These are phyloP conservation scores for Brachylomia viminalis DNA, from an alignment of 2,888 invertebrate species.

Conservation along the genomic window DNA sequence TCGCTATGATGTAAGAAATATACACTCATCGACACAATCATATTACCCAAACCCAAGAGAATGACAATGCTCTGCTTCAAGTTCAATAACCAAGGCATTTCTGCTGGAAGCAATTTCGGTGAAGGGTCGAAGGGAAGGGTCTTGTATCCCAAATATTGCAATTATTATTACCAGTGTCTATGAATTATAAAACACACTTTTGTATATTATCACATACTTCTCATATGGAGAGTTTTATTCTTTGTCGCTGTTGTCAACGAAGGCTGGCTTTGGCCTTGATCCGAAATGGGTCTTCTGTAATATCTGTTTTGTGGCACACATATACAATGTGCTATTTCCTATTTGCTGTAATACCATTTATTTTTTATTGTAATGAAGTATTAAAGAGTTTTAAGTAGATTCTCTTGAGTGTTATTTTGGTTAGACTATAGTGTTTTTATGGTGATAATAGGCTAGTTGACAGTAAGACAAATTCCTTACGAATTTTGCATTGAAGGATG, in stretches of 20 bases:
- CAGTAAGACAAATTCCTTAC: too few relatives aligned
- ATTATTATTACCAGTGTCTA: background rate
- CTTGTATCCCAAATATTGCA: background rate
- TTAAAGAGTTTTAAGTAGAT: conserved; percentile 6
- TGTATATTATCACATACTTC: background rate
- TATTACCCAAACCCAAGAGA: background rate
- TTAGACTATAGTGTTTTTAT: background rate
- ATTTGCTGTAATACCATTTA: conserved; percentile 28
- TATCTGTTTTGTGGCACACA: background rate
- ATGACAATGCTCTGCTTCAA: background rate
- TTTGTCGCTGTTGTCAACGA: background rate
- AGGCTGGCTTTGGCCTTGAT: background rate
- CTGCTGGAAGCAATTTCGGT: background rate
- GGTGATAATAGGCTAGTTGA: too few relatives aligned
- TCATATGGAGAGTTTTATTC: background rate
- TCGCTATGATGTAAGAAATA: background rate
- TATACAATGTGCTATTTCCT: conserved; percentile 47
- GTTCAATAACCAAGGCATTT: background rate
- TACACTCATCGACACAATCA: background rate
- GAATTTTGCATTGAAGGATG: too few relatives aligned
- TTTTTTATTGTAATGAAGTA: too few relatives aligned
- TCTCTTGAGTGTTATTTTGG: background rate
- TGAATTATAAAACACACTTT: background rate
- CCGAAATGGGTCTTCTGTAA: conserved; percentile 27
- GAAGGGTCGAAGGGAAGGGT: accelerated